phyloP scores from a whole-genome alignment of 1,140 invertebrate species.

The Gonioctena quinquepunctata region DNA sequence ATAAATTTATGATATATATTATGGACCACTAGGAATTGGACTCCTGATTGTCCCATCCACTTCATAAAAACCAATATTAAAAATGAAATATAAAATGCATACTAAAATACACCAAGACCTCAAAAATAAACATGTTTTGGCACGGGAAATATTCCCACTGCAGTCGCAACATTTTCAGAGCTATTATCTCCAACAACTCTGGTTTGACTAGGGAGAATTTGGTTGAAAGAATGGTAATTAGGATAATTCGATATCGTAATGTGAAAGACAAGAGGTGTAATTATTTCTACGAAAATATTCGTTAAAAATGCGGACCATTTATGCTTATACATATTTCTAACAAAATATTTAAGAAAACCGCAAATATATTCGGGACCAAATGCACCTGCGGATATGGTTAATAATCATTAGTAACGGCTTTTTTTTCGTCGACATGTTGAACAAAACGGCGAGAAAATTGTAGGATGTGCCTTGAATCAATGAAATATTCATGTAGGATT shows the following conservation, averaged over 20 bases:
- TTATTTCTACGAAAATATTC: background rate
- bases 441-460: background rate
- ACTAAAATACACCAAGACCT: no score
- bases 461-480: no score
- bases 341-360: constrained; percentile 28
- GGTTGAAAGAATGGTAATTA: background rate
- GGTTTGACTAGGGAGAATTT: background rate
- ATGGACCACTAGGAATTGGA: no score
- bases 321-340: constrained; percentile 2
- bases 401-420: constrained; percentile 26
- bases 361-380: constrained; percentile 21
- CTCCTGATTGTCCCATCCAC: no score
- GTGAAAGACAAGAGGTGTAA: background rate
- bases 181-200: no score
- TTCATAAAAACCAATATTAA: no score
- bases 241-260: constrained; percentile 5
- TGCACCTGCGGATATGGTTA: constrained; percentile 36
- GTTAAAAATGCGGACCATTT: constrained; percentile 3
- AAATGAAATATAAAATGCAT: no score
- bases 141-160: background rate
- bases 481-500: no score
- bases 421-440: background rate
- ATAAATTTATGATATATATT: no score
- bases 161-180: background rate
- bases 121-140: no score